Evolutionary conservation across 2,888 invertebrate species (phyloP).

Genomic region (Philereme transversata): DNA sequence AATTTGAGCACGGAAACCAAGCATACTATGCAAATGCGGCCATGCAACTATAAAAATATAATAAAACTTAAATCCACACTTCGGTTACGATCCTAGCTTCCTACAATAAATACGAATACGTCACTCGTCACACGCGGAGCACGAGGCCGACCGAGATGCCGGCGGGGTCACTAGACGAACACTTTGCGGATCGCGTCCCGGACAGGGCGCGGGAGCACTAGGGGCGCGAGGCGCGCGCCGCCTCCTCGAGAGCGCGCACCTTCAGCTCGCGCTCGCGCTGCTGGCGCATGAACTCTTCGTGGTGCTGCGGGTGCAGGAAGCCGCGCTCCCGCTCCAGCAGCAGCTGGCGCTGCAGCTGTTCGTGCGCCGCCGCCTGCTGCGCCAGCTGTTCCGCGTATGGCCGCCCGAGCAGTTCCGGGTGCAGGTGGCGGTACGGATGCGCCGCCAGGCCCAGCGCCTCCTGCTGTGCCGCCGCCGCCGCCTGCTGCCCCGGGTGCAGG

Average conservation of each 20-base stretch:
- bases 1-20: constrained; percentile 82
- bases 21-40: constrained; percentile 75
- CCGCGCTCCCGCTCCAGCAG: constrained; percentile 91
- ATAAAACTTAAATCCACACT: constrained; percentile 67
- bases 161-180: constrained; percentile 32
- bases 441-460: constrained; percentile 81
- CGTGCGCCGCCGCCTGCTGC: constrained; percentile 91
- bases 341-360: constrained; percentile 93
- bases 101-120: constrained; percentile 75
- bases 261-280: constrained; percentile 94
- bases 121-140: constrained; percentile 62
- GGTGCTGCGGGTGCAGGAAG: constrained; percentile 83
- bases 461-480: constrained; percentile 85
- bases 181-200: constrained; percentile 17
- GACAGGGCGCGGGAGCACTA: constrained; percentile 48
- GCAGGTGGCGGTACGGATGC: constrained; percentile 86
- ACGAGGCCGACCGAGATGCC: constrained; percentile 44
- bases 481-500: constrained; percentile 90
- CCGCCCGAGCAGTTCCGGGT: constrained; percentile 90
- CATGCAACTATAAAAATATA: constrained; percentile 80
- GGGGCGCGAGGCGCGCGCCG: constrained; percentile 87
- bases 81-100: constrained; percentile 38
- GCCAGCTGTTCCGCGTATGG: constrained; percentile 93
- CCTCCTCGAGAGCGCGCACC: constrained; percentile 93
- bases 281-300: constrained; percentile 86